These are phyloP conservation scores for Melanotaenia parkinsoni DNA, from an alignment of 2,797 vertebrate species.

Conservation along the genomic window DNA sequence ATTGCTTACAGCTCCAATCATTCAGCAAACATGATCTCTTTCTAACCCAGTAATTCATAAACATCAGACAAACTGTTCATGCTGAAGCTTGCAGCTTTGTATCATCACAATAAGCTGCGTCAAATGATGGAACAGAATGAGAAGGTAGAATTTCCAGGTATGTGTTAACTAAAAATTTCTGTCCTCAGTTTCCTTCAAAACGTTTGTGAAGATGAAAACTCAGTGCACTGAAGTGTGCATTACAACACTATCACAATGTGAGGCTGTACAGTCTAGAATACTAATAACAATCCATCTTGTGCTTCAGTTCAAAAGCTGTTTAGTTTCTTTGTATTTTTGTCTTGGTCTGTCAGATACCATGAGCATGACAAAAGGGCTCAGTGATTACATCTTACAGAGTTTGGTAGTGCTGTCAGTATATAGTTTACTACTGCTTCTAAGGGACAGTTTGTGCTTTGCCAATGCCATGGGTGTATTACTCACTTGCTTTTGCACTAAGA, in stretches of 20 bases:
- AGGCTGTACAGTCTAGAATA: constrained; percentile 10
- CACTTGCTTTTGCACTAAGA: constrained; percentile 32
- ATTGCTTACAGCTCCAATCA: not conserved
- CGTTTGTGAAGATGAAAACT: constrained; percentile 12
- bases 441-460: constrained; percentile 17
- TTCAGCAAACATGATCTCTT: not conserved
- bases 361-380: constrained; percentile 39
- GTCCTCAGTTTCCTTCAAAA: not conserved
- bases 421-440: constrained; percentile 47
- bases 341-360: constrained; percentile 29
- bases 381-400: constrained; percentile 41
- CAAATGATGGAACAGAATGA: not conserved
- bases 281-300: constrained; percentile 18
- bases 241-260: constrained; percentile 14
- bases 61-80: not conserved
- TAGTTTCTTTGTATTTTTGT: constrained; percentile 17
- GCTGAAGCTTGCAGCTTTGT: not conserved
- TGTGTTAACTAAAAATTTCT: constrained; percentile 12
- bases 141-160: not conserved
- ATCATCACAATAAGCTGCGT: not conserved
- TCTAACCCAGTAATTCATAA: not conserved
- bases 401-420: constrained; percentile 43
- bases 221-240: constrained; percentile 2
- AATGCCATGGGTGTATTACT: constrained; percentile 11
- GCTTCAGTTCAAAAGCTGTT: constrained; percentile 17